A percentile compares a stretch with the other conserved stretches of the same genome.
phyloP scores from a whole-genome alignment of 2,113 vertebrate species.

The Anser brachyrhynchus region DNA sequence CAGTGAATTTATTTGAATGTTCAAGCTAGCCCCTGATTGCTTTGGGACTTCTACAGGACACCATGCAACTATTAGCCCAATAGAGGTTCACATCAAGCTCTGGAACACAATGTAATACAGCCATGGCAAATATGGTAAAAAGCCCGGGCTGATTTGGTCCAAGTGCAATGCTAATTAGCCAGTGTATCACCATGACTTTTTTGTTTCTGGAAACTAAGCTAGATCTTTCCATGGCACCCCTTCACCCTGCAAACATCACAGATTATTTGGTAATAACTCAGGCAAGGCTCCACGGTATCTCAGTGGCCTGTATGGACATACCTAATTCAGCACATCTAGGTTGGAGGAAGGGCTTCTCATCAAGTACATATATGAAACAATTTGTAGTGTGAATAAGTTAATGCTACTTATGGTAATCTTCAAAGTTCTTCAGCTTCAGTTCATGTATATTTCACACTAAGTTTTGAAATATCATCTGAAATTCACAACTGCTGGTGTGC shows the following conservation, averaged over 20 bases:
- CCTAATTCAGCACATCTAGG: not conserved
- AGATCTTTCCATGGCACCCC: not conserved
- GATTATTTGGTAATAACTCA: not conserved
- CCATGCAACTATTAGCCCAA: not conserved
- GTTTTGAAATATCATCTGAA: not conserved
- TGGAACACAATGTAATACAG: not conserved
- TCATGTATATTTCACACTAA: not conserved
- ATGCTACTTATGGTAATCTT: not conserved
- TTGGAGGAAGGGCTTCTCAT: not conserved
- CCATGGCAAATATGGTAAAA: not conserved
- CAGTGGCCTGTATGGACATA: not conserved
- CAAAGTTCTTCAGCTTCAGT: not conserved
- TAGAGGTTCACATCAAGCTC: not conserved
- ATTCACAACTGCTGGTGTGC: not conserved
- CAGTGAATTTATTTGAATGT: not conserved
- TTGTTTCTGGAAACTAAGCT: not conserved
- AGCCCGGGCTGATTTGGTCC: not conserved
- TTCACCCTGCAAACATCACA: not conserved
- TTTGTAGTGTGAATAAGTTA: not conserved
- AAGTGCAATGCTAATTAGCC: not conserved
- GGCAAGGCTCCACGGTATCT: not conserved
- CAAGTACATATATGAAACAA: not conserved
- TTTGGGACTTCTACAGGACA: not conserved
- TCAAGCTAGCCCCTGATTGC: not conserved
- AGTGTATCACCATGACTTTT: not conserved